Evolutionary conservation across 2,113 vertebrate genomes (phyloP).

Genomic region (Anseranas semipalmata): DNA sequence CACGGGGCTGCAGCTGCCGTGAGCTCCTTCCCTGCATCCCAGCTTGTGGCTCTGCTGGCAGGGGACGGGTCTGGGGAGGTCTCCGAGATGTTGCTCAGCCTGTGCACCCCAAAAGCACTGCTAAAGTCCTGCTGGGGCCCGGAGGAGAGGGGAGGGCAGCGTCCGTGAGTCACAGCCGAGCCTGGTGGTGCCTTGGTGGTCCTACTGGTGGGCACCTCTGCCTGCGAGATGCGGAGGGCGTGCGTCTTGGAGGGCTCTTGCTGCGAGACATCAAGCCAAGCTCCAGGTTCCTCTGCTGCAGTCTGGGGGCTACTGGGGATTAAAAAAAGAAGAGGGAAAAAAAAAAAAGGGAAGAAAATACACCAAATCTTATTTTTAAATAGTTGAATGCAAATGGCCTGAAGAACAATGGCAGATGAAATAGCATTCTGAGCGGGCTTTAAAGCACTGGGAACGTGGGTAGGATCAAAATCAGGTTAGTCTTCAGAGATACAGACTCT

Average conservation of each 20-base stretch:
- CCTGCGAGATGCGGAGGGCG: rapidly evolving
- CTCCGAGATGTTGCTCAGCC: background rate
- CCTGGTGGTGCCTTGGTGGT: background rate
- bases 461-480: conserved; percentile 69
- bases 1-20: too few relatives aligned
- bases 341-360: conserved; percentile 15
- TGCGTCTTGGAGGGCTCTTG: background rate
- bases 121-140: background rate
- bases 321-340: background rate
- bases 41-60: too few relatives aligned
- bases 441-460: conserved; percentile 55
- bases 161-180: background rate
- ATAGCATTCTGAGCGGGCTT: conserved; percentile 48
- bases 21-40: too few relatives aligned
- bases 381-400: conserved; percentile 61
- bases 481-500: conserved; percentile 59
- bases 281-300: background rate
- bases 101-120: background rate
- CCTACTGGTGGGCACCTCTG: background rate
- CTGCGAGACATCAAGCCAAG: background rate
- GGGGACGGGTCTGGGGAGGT: too few relatives aligned
- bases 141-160: rapidly evolving
- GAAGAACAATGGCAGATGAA: conserved; percentile 67
- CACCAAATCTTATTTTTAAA: conserved; percentile 57
- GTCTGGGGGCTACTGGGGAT: conserved; percentile 2